Evolutionary conservation across 2,797 vertebrate species (phyloP).

Genomic region (Paedocypris micromegethes): DNA sequence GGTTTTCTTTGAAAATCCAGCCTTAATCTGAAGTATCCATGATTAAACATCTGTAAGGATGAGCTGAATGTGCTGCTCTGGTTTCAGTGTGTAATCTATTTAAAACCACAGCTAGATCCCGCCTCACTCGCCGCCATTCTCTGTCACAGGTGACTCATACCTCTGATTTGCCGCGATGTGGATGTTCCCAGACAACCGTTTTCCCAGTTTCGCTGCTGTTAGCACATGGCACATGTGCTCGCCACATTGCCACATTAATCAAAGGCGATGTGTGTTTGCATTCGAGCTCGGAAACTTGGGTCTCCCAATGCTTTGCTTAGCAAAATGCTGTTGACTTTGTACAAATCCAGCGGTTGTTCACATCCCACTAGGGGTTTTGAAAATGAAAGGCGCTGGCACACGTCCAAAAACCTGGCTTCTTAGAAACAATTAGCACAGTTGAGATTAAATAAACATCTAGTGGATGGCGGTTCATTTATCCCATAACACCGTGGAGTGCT

Average conservation of each 20-base stretch:
- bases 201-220: conserved; percentile 52
- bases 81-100: conserved; percentile 20
- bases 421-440: conserved; percentile 15
- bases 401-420: background rate
- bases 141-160: conserved; percentile 30
- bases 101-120: conserved; percentile 20
- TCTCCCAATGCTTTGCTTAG: conserved; percentile 1
- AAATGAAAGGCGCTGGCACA: background rate
- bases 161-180: conserved; percentile 16
- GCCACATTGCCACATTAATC: conserved; percentile 44
- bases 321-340: background rate
- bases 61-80: conserved; percentile 5
- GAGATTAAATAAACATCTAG: conserved; percentile 8
- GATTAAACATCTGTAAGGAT: conserved; percentile 6
- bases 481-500: no score
- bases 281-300: background rate
- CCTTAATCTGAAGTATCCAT: conserved; percentile 1
- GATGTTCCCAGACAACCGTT: conserved; percentile 39
- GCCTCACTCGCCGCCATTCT: background rate
- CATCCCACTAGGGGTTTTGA: conserved; percentile 10
- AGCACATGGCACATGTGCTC: conserved; percentile 50
- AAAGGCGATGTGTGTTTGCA: background rate
- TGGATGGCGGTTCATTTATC: no score
- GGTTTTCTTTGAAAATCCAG: conserved; percentile 4
- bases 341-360: conserved; percentile 1